These are phyloP conservation scores for Congeria kusceri DNA, from an alignment of 2,888 invertebrate genomes.

Conservation along the genomic window DNA sequence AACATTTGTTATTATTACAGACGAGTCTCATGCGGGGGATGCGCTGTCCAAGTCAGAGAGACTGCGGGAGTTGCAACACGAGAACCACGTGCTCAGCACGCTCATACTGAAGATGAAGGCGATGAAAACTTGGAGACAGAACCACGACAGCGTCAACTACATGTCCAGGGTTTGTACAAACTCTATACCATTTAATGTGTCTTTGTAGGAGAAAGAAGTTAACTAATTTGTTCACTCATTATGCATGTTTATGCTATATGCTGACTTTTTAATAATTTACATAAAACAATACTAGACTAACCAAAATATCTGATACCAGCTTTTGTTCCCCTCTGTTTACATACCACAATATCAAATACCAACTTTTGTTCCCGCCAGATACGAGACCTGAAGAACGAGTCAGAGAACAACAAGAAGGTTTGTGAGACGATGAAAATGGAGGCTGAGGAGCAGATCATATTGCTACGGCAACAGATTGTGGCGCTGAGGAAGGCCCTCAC, in stretches of 20 bases:
- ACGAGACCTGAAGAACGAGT: constrained; percentile 73
- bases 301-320: too few species aligned
- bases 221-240: too few species aligned
- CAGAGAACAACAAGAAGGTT: constrained; percentile 79
- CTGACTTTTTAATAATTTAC: too few species aligned
- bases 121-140: constrained; percentile 82
- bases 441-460: constrained; percentile 80
- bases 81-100: constrained; percentile 81
- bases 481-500: constrained; percentile 79
- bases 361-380: constrained; percentile 67
- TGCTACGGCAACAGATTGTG: constrained; percentile 81
- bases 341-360: too few species aligned
- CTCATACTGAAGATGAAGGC: constrained; percentile 82
- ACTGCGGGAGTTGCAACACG: constrained; percentile 77
- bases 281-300: too few species aligned
- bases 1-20: constrained; percentile 47
- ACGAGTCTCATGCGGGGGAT: constrained; percentile 45
- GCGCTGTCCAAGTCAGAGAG: constrained; percentile 72
- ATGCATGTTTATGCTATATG: too few species aligned
- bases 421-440: constrained; percentile 77
- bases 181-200: too few species aligned
- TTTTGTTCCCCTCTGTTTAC: too few species aligned
- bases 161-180: constrained; percentile 76
- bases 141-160: constrained; percentile 76
- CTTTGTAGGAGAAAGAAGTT: too few species aligned